Evolutionary conservation across 1,140 invertebrate genomes (phyloP), one percentile per base, ranked within the genome.

Genomic region (Mylabris phalerata): DNA sequence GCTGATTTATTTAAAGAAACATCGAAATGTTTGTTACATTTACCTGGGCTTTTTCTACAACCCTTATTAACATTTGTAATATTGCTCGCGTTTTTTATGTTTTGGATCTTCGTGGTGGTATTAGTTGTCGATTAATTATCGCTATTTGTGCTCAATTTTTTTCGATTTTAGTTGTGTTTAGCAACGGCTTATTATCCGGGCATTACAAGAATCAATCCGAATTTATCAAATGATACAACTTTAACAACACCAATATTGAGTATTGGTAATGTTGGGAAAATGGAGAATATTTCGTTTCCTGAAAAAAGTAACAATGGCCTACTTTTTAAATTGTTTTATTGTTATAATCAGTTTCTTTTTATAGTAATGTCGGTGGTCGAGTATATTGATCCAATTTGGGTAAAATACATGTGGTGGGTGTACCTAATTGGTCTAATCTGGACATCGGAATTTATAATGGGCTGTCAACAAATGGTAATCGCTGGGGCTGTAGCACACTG

Each of bases 321-420:
- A 11, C 42, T 39, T 10, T 11, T 39, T 2, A 3, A 7, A 48
- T 50, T 50, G 26, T 10, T 55, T 25, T 32, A 50, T 49, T 62
- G 38, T 13, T 57, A 38, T 49, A 19, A 19, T 19, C 19, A 19
- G 19, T 39, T 47, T 48, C 2, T 71, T 64, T 32, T 56, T 5
- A 32, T 32, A 84, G 83, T 79, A 55, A 81, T 85, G 57, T 80
- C 80, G 10, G 73, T 83, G 3, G 80, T 89, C 27, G 82, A 88
- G 61, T 91, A 85, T 50, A 66, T 69, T 4, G 84, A 89, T 68
- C 79, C 81, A 10, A 79, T 80, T 41, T 89, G 87, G 80, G 84
- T 94, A 11, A 87, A 88, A 64, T 88, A 89, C 55, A 89, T 91
- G 86, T 94, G 92, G 86, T 95, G 91, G 90, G 82, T 93, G 56